These are phyloP conservation scores for Drosophila testacea DNA, from an alignment of 2,888 invertebrate species.

Conservation along the genomic window DNA sequence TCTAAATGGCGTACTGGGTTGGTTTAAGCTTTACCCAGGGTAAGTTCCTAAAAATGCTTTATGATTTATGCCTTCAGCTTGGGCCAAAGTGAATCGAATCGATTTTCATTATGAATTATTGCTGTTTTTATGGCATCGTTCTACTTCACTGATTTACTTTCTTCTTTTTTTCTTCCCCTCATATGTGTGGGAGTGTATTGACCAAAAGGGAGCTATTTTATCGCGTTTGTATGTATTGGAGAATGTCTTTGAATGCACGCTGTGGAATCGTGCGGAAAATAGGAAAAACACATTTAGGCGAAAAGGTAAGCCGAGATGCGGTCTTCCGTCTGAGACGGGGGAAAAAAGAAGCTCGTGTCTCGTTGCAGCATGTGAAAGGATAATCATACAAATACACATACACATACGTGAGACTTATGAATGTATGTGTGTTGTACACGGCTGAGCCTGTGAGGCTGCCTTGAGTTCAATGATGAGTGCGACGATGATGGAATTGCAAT, in stretches of 20 bases:
- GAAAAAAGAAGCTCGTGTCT: conserved; percentile 15
- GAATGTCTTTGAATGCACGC: conserved; percentile 66
- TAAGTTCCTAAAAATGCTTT: conserved; percentile 53
- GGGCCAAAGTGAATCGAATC: conserved; percentile 70
- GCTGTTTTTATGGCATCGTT: conserved; percentile 70
- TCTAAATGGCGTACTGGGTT: conserved; percentile 31
- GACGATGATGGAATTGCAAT: conserved; percentile 75
- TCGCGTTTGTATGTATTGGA: conserved; percentile 35
- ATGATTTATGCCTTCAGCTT: conserved; percentile 65
- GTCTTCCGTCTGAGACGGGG: conserved; percentile 7
- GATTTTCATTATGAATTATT: conserved; percentile 76
- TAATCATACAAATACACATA: conserved; percentile 13
- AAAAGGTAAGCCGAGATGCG: conserved; percentile 50
- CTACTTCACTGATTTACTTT: conserved; percentile 67
- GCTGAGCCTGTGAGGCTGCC: conserved; percentile 34
- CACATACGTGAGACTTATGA: conserved; percentile 3
- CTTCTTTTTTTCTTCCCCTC: conserved; percentile 24
- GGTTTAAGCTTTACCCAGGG: conserved; percentile 43
- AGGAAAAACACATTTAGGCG: conserved; percentile 62
- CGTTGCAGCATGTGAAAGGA: conserved; percentile 39
- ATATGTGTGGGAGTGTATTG: conserved; percentile 31
- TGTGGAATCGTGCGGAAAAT: conserved; percentile 77
- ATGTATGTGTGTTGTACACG: conserved; percentile 24
- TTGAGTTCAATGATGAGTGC: conserved; percentile 51
- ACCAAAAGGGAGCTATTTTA: conserved; percentile 48